Evolutionary conservation across 2,113 vertebrate species (phyloP).

Genomic region (Ariopsis seemanni): DNA sequence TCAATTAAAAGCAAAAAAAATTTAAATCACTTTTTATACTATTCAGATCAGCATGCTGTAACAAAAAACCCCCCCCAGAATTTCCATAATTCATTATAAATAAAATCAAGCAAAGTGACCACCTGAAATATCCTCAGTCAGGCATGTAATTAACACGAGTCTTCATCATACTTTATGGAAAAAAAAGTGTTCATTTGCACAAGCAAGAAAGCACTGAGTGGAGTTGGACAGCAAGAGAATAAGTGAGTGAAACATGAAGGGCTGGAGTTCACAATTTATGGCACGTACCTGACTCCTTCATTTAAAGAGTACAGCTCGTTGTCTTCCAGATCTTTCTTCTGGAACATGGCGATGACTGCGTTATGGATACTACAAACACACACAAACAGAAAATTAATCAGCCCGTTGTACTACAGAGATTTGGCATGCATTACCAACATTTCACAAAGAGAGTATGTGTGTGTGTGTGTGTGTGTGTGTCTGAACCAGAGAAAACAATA

Average conservation of each 20-base stretch:
- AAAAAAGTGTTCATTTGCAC: background rate
- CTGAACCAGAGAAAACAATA: conserved; percentile 14
- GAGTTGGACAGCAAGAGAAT: background rate
- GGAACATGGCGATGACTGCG: conserved; percentile 92
- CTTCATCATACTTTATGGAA: background rate
- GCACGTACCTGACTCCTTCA: conserved; percentile 93
- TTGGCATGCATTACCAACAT: background rate
- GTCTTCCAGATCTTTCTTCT: conserved; percentile 89
- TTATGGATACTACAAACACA: conserved; percentile 86
- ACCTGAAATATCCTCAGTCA: no score
- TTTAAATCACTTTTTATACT: no score
- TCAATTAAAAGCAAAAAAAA: no score
- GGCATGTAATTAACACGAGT: background rate
- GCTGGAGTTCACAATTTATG: background rate
- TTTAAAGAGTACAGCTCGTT: conserved; percentile 93
- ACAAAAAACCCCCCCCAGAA: no score
- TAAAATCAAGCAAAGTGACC: no score
- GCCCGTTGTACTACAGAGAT: background rate
- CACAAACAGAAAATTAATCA: background rate
- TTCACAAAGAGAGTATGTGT: background rate
- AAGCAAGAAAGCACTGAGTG: background rate
- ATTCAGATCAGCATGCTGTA: no score
- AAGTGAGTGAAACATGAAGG: background rate
- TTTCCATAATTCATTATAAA: no score
- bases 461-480: conserved; percentile 1